Evolutionary conservation across 2,888 invertebrate genomes (phyloP).

Genomic region (Coecobrya sp.): DNA sequence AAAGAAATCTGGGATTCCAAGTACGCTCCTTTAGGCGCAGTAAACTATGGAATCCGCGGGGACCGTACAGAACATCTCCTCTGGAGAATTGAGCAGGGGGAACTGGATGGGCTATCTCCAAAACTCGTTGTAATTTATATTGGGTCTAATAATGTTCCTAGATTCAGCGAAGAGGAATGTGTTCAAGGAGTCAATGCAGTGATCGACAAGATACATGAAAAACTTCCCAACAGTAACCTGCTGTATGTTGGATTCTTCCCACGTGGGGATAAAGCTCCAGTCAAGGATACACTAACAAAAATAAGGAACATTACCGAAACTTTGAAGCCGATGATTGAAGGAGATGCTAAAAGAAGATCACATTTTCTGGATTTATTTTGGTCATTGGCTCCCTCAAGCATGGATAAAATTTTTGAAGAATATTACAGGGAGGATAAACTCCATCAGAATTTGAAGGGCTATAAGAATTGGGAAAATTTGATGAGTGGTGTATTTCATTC

Average conservation of each 20-base stretch:
- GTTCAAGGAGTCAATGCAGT: constrained; percentile 68
- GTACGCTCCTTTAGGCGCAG: constrained; percentile 96
- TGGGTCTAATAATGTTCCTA: constrained; percentile 73
- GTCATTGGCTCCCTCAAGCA: not conserved
- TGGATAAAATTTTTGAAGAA: constrained; percentile 65
- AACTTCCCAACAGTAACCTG: constrained; percentile 66
- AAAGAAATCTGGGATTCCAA: constrained; percentile 94
- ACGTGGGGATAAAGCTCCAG: constrained; percentile 56
- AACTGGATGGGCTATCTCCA: constrained; percentile 95
- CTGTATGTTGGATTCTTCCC: constrained; percentile 71
- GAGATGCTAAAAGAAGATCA: constrained; percentile 88
- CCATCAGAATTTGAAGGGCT: constrained; percentile 66
- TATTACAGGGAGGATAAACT: constrained; percentile 68
- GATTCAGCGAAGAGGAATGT: constrained; percentile 51
- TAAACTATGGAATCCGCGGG: constrained; percentile 96
- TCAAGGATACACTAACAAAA: constrained; percentile 58
- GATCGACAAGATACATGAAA: constrained; percentile 43
- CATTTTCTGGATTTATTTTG: constrained; percentile 66
- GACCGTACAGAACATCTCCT: constrained; percentile 95
- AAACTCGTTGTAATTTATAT: constrained; percentile 88
- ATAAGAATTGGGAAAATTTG: constrained; percentile 13
- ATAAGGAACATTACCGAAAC: constrained; percentile 71
- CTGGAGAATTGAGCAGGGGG: constrained; percentile 96
- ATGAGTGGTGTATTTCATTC: constrained; percentile 76
- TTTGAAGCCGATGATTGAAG: constrained; percentile 40